phyloP scores from a whole-genome alignment of 1,140 invertebrate genomes.

The Rhizoglyphus robini region DNA sequence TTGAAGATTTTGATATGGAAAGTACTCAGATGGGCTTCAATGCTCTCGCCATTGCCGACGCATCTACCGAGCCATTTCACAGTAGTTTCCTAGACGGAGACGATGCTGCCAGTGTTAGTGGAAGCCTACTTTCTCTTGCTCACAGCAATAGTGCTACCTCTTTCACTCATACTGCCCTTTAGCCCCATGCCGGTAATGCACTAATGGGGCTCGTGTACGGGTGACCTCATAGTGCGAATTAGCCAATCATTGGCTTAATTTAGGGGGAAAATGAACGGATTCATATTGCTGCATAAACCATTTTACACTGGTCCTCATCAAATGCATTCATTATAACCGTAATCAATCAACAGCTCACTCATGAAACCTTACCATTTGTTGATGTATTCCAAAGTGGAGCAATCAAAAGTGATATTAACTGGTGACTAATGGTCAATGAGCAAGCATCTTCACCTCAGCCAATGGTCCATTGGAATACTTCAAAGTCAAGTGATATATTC shows the following conservation, averaged over 20 bases:
- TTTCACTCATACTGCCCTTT: constrained; percentile 27
- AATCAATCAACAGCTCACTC: neutral
- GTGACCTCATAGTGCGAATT: neutral
- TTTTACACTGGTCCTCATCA: neutral
- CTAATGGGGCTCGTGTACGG: neutral
- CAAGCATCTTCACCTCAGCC: no score
- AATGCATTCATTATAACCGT: neutral
- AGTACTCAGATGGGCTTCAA: constrained; percentile 75
- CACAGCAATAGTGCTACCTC: constrained; percentile 61
- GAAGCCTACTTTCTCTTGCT: constrained; percentile 81
- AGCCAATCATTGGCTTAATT: neutral
- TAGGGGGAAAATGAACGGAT: no score
- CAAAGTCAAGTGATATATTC: neutral
- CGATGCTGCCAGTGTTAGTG: constrained; percentile 67
- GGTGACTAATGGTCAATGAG: no score
- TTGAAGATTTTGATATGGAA: constrained; percentile 87
- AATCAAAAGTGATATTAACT: no score
- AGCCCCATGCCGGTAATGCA: neutral
- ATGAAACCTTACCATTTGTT: neutral
- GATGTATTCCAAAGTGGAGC: neutral
- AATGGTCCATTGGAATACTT: no score
- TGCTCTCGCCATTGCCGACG: constrained; percentile 73
- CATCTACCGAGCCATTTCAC: constrained; percentile 64
- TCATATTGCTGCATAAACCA: no score
- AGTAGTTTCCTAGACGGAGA: constrained; percentile 30